These are phyloP conservation scores for Leptosomus discolor DNA, from an alignment of 2,113 vertebrate species.

Conservation along the genomic window DNA sequence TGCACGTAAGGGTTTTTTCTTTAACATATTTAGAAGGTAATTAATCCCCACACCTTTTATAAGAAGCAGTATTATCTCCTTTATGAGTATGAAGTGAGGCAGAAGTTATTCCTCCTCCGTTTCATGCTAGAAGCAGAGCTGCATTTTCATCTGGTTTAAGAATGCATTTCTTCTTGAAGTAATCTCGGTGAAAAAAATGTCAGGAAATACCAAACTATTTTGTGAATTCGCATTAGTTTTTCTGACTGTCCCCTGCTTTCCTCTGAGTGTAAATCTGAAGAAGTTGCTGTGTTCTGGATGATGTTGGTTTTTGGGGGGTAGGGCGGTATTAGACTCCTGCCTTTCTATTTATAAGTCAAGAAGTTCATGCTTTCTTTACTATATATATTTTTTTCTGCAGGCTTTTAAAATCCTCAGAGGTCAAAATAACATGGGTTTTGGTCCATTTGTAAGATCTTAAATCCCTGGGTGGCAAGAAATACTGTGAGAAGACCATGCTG, in stretches of 20 bases:
- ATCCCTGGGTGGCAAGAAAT: constrained; percentile 43
- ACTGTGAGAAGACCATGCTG: background rate
- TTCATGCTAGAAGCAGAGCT: background rate
- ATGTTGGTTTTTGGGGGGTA: background rate
- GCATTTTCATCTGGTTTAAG: background rate
- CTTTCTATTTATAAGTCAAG: background rate
- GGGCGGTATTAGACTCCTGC: background rate
- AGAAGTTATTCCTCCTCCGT: constrained; percentile 5
- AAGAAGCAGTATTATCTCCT: background rate
- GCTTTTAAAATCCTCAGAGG: constrained; percentile 47
- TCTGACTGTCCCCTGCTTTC: background rate
- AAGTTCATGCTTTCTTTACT: constrained; percentile 10
- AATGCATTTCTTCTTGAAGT: background rate
- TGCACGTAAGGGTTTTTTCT: background rate
- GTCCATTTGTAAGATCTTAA: constrained; percentile 44
- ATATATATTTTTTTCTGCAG: background rate
- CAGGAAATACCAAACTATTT: background rate
- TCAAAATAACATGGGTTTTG: constrained; percentile 32
- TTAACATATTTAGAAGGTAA: background rate
- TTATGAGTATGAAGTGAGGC: background rate
- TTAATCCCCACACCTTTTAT: background rate
- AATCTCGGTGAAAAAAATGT: background rate
- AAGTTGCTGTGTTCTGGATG: background rate
- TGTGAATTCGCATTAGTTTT: background rate
- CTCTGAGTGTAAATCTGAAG: background rate